phyloP scores from a whole-genome alignment of 1,140 invertebrate species.

The Drosophila repletoides region DNA sequence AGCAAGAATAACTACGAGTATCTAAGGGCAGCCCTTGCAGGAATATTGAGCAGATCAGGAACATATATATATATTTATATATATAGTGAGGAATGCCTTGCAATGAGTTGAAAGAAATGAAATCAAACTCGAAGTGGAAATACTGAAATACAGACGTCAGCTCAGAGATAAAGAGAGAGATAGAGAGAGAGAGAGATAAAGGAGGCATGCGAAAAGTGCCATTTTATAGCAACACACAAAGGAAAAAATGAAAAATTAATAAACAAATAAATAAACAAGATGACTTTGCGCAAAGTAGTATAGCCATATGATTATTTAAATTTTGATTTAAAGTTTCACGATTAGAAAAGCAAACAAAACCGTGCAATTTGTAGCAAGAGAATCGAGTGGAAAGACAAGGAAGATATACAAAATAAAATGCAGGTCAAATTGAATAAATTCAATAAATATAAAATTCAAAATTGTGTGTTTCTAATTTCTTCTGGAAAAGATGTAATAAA shows the following conservation, averaged over 20 bases:
- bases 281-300: constrained; percentile 20
- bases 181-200: constrained; percentile 9
- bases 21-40: too few species aligned
- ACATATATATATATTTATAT: too few species aligned
- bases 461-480: neutral
- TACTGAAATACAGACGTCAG: constrained; percentile 15
- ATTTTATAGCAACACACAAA: constrained; percentile 51
- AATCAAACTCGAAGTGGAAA: constrained; percentile 32
- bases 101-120: too few species aligned
- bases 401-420: constrained; percentile 26
- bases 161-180: constrained; percentile 11
- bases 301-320: constrained; percentile 6
- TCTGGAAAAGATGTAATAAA: neutral
- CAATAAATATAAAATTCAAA: constrained; percentile 31
- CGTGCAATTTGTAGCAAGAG: constrained; percentile 42
- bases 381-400: constrained; percentile 15
- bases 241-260: constrained; percentile 14
- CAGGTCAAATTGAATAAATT: constrained; percentile 61
- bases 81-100: too few species aligned
- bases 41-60: too few species aligned
- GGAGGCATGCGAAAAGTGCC: constrained; percentile 36
- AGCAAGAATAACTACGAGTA: constrained; percentile 1
- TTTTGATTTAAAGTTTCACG: constrained; percentile 33
- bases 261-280: constrained; percentile 21
- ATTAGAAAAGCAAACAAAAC: constrained; percentile 22